These are phyloP conservation scores for Acrobasis suavella DNA, from an alignment of 2,888 invertebrate genomes.

Conservation along the genomic window DNA sequence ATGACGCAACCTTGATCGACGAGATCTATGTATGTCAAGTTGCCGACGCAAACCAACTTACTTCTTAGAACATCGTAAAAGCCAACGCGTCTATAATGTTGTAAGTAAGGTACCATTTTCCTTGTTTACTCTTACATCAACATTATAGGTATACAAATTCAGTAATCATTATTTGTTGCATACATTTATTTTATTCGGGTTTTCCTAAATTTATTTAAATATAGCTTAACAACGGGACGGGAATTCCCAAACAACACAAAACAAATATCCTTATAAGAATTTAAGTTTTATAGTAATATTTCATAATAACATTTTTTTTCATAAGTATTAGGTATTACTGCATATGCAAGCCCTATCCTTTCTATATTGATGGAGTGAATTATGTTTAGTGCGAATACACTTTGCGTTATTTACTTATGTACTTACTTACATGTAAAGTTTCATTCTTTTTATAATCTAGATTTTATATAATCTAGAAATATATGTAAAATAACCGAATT, in stretches of 20 bases:
- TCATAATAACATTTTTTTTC: too few species aligned
- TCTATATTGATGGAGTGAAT: too few species aligned
- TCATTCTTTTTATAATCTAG: too few species aligned
- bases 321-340: too few species aligned
- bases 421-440: too few species aligned
- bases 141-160: neutral
- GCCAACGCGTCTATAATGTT: constrained; percentile 33
- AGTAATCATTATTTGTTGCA: neutral
- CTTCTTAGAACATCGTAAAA: constrained; percentile 56
- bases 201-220: neutral
- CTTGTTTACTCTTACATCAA: constrained; percentile 44
- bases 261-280: too few species aligned
- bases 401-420: too few species aligned
- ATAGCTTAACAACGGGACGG: neutral
- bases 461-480: too few species aligned
- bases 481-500: too few species aligned
- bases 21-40: constrained; percentile 31
- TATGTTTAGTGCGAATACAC: too few species aligned
- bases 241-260: neutral
- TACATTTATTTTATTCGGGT: neutral
- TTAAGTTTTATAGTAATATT: too few species aligned
- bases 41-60: constrained; percentile 40
- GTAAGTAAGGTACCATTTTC: constrained; percentile 53
- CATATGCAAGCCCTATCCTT: too few species aligned
- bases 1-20: constrained; percentile 35